Evolutionary conservation across 2,797 vertebrate genomes (phyloP).

Genomic region (Gymnothorax reevesii): DNA sequence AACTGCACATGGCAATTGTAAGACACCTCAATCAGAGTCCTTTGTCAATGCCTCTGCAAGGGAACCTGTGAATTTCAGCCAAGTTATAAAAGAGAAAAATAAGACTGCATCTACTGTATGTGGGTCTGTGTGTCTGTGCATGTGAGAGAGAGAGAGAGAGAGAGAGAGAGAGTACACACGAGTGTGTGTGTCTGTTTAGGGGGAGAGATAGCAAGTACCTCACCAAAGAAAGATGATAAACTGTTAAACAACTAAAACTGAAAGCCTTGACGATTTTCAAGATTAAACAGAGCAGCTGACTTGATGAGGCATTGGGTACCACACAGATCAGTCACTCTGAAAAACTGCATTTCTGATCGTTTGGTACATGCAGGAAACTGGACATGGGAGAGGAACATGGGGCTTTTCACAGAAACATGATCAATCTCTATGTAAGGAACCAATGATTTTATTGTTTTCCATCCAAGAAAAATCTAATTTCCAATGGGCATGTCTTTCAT

Average conservation of each 20-base stretch:
- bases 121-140: neutral
- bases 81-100: neutral
- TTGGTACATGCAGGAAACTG: neutral
- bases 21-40: neutral
- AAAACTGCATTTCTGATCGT: slow-evolving; percentile 25
- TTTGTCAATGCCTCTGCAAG: neutral
- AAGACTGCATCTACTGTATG: neutral
- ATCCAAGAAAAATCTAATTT: neutral
- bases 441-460: slow-evolving; percentile 13
- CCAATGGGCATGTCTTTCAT: slow-evolving; percentile 19
- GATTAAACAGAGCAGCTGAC: slow-evolving; percentile 18
- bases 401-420: slow-evolving; percentile 9
- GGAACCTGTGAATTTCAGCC: neutral
- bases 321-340: slow-evolving; percentile 39
- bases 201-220: slow-evolving; percentile 18
- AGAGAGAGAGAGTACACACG: neutral
- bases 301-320: slow-evolving; percentile 39
- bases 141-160: neutral
- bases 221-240: slow-evolving; percentile 7
- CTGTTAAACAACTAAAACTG: neutral
- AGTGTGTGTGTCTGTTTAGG: slow-evolving; percentile 2
- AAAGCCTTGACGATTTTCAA: slow-evolving; percentile 5
- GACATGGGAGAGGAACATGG: neutral
- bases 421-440: neutral
- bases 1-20: neutral